These are phyloP conservation scores for Celastrina argiolus DNA, from an alignment of 2,888 invertebrate species.

Conservation along the genomic window DNA sequence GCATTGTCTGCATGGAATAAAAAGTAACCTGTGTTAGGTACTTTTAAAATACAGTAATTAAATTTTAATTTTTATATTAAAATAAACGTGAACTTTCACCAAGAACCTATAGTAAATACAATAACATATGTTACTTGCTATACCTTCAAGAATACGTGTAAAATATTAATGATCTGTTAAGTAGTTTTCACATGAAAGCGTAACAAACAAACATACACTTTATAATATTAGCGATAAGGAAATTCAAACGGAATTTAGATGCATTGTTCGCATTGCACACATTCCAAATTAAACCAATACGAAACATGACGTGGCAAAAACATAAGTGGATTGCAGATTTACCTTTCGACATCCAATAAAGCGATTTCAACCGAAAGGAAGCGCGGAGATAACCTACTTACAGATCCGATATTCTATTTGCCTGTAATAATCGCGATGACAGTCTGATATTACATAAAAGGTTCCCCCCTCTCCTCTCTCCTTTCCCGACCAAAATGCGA, in stretches of 20 bases:
- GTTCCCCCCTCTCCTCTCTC: too few species aligned
- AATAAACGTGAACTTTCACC: too few species aligned
- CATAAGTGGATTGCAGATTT: conserved; percentile 39
- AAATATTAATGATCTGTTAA: too few species aligned
- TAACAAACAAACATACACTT: too few species aligned
- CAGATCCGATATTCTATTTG: conserved; percentile 77
- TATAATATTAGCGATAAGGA: not conserved
- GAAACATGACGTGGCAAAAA: conserved; percentile 37
- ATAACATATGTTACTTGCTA: too few species aligned
- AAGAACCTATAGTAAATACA: too few species aligned
- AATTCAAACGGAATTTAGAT: not conserved
- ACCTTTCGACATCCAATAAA: conserved; percentile 62
- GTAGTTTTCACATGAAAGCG: too few species aligned
- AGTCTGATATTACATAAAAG: conserved; percentile 78
- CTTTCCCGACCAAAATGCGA: conserved; percentile 76
- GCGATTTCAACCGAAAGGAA: conserved; percentile 68
- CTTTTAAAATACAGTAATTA: too few species aligned
- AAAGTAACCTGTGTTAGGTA: too few species aligned
- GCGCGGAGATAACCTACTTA: conserved; percentile 76
- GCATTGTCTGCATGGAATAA: too few species aligned
- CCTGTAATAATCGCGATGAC: conserved; percentile 79
- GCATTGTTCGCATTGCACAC: not conserved
- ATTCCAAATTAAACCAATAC: conserved; percentile 28
- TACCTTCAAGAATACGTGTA: too few species aligned
- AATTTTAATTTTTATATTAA: too few species aligned